Evolutionary conservation across 2,113 vertebrate genomes (phyloP).

Genomic region (Euleptes europaea): DNA sequence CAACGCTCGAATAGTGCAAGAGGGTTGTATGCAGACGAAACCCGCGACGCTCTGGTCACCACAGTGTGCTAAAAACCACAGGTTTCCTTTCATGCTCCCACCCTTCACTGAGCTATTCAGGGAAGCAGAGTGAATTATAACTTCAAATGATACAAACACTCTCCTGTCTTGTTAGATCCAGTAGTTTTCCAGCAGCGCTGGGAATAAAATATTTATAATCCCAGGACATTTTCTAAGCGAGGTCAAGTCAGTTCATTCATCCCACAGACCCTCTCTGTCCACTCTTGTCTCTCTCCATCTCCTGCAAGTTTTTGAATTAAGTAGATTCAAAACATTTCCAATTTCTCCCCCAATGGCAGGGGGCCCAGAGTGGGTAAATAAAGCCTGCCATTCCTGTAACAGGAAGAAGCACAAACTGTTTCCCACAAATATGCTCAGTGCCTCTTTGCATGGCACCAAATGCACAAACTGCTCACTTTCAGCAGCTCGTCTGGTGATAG

Average conservation of each 20-base stretch:
- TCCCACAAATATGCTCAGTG: background rate
- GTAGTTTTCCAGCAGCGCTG: background rate
- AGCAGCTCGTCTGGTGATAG: background rate
- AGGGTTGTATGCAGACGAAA: background rate
- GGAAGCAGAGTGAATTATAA: background rate
- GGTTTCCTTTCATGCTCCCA: background rate
- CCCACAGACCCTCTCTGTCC: background rate
- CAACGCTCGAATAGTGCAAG: background rate
- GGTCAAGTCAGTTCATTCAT: constrained; percentile 11
- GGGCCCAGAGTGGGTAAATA: background rate
- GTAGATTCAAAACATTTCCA: background rate
- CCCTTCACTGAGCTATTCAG: background rate
- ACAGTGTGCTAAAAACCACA: background rate
- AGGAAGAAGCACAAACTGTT: background rate
- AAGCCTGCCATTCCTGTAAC: no score
- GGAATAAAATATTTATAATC: constrained; percentile 23
- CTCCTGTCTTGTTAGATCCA: background rate
- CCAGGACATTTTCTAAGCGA: constrained; percentile 10
- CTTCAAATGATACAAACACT: background rate
- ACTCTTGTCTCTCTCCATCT: background rate
- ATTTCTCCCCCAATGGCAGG: background rate
- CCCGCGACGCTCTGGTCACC: background rate
- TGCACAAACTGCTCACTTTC: background rate
- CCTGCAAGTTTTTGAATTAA: background rate
- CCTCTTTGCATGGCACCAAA: no score